Evolutionary conservation across 1,140 invertebrate species (phyloP), one percentile per base, ranked within the genome.

Genomic region (Heliconius eleuchia): DNA sequence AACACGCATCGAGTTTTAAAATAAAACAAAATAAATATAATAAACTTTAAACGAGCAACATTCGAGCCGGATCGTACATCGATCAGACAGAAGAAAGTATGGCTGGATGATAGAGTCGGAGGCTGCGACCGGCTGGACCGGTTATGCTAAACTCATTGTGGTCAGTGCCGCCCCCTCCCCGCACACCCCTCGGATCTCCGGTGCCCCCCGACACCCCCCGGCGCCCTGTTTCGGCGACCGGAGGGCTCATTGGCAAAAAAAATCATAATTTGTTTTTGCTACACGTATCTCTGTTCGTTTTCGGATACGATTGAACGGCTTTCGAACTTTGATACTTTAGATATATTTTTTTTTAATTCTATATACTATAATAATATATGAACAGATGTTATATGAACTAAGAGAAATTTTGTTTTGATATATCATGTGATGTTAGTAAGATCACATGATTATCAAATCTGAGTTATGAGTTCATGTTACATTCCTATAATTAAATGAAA

Each of bases 81-180:
- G 79, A 76, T 77, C 75, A 78, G 88, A 89, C 88, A 86, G 88
- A 93, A 91, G 91, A 91, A 93, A 92, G 90, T 89, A 86, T 90
- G 84, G 85, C 86, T 84, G 86, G 90, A 91, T 90, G 89, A 91
- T 89, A 88, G 89, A 84, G 86, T 80, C 77, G 88, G 86, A 87
- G 89, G 85, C 85, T 87, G 86, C 86, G 85, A 89, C 89, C 87
- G 87, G 87, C 85, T 81, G 74, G 84, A 93, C 92, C 92, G 92
- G 92, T 93, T 90, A 90, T 89, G 88, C 84, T 89, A 88, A 89
- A 85, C 85, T 88, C 87, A 90, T 92, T 88, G 89, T 91, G 91
- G 90, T 90, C 90, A 91, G 79, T 91, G 88, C 82, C 82, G 77
- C 50, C 70, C 52, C 71, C 71, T 75, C 80, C 55, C 77, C 66